phyloP scores from a whole-genome alignment of 2,888 invertebrate species.

The Tiliacea aurago region DNA sequence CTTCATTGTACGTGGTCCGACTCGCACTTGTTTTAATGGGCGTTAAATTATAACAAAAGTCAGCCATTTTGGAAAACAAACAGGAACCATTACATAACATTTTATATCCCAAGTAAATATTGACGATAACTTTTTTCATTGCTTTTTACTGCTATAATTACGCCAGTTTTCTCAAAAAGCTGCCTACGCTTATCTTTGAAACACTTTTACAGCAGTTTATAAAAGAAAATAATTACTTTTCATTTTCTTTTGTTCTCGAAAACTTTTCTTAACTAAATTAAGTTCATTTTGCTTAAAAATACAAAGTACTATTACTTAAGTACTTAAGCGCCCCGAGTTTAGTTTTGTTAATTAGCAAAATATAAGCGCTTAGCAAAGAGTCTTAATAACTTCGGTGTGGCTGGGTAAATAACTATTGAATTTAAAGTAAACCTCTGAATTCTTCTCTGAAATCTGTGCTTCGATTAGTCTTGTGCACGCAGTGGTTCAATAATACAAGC shows the following conservation, averaged over 20 bases:
- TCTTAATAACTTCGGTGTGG: conserved; percentile 48
- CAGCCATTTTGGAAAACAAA: conserved; percentile 33
- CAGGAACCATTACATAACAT: conserved; percentile 14
- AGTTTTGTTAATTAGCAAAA: conserved; percentile 43
- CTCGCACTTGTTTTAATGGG: too few species aligned
- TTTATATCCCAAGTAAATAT: conserved; percentile 21
- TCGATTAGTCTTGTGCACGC: neutral
- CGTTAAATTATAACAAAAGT: conserved; percentile 14
- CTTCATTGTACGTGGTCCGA: too few species aligned
- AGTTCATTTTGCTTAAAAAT: conserved; percentile 47
- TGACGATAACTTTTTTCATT: conserved; percentile 29
- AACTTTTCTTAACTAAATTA: conserved; percentile 41
- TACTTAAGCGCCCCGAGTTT: conserved; percentile 38
- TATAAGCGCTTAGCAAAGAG: conserved; percentile 43
- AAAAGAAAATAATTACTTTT: conserved; percentile 52
- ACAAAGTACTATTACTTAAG: conserved; percentile 34
- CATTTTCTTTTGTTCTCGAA: conserved; percentile 40
- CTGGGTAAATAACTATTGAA: conserved; percentile 39
- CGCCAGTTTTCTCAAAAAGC: conserved; percentile 16
- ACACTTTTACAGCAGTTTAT: conserved; percentile 37
- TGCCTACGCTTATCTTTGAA: conserved; percentile 33
- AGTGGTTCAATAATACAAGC: neutral
- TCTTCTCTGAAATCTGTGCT: conserved; percentile 2
- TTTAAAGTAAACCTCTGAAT: conserved; percentile 1
- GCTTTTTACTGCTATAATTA: conserved; percentile 36